A percentile compares a stretch with the other conserved stretches of the same genome.
Conservation (phyloP, 2,888 invertebrate species). For the Thymelicus acteon region DNA sequence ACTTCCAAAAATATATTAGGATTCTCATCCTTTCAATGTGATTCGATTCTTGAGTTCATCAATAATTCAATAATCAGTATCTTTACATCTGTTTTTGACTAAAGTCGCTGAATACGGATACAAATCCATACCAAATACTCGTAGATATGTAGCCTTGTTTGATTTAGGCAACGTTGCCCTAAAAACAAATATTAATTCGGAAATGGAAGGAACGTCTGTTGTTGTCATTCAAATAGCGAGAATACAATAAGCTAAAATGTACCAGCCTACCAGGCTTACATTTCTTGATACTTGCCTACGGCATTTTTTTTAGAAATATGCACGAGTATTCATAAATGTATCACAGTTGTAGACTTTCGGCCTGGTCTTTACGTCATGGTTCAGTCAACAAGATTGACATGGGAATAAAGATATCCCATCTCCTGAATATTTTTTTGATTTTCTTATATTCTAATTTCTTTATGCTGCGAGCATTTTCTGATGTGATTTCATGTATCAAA, state of each 20-base stretch:
- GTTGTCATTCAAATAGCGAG: conserved; percentile 9
- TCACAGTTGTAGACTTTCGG: conserved; percentile 32
- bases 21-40: not conserved
- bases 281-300: conserved; percentile 26
- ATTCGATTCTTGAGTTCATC: not conserved
- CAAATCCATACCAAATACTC: no score
- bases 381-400: conserved; percentile 41
- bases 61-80: not conserved
- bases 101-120: no score
- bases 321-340: conserved; percentile 7
- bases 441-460: conserved; percentile 7
- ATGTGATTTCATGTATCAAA: not conserved
- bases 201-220: conserved; percentile 22
- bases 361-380: conserved; percentile 41
- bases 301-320: conserved; percentile 18
- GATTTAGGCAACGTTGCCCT: not conserved
- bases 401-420: conserved; percentile 38
- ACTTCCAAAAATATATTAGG: not conserved
- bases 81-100: no score
- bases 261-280: conserved; percentile 8
- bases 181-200: conserved; percentile 21
- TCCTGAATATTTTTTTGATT: conserved; percentile 5
- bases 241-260: conserved; percentile 19
- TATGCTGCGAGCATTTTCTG: not conserved
- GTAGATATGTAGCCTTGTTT: not conserved